Percentiles rank a stretch among this genome's conserved stretches.
Conservation (phyloP, 2,113 vertebrate genomes). For the Ceuthmochares aereus region DNA sequence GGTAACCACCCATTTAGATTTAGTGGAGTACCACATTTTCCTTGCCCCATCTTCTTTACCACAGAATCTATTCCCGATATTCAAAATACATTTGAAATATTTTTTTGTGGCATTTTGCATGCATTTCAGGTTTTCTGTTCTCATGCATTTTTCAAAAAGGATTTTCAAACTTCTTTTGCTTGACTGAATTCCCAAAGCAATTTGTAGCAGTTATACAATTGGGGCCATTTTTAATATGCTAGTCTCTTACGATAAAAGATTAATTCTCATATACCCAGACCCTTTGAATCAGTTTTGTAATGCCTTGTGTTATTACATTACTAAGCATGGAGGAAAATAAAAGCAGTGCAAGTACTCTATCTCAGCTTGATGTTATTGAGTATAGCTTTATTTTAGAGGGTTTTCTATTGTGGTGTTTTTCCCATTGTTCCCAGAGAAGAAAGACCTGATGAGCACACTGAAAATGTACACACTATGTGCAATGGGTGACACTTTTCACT, state of each 20-base stretch:
- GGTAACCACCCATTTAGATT: slow-evolving; percentile 81
- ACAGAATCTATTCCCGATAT: slow-evolving; percentile 20
- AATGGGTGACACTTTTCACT: slow-evolving; percentile 50
- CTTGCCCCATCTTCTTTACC: slow-evolving; percentile 45
- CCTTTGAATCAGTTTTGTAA: slow-evolving; percentile 65
- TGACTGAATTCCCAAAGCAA: slow-evolving; percentile 40
- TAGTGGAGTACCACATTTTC: slow-evolving; percentile 46
- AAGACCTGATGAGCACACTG: slow-evolving; percentile 69
- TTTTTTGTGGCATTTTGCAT: background rate
- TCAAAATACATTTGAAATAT: background rate
- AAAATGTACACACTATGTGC: slow-evolving; percentile 16
- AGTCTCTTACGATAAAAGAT: slow-evolving; percentile 60
- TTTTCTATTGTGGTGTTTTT: slow-evolving; percentile 71
- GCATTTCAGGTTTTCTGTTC: slow-evolving; percentile 27
- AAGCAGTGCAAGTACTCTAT: slow-evolving; percentile 60
- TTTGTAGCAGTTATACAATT: slow-evolving; percentile 46
- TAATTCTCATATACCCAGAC: slow-evolving; percentile 46
- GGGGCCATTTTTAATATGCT: slow-evolving; percentile 48
- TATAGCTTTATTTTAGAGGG: slow-evolving; percentile 66
- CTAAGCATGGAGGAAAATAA: slow-evolving; percentile 70
- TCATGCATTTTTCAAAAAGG: background rate
- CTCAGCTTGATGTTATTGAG: slow-evolving; percentile 75
- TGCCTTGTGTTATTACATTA: slow-evolving; percentile 64
- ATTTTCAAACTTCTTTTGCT: slow-evolving; percentile 10
- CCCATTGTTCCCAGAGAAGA: slow-evolving; percentile 68